These are phyloP conservation scores for Conopomorpha cramerella DNA, from an alignment of 1,140 invertebrate species.

Conservation along the genomic window DNA sequence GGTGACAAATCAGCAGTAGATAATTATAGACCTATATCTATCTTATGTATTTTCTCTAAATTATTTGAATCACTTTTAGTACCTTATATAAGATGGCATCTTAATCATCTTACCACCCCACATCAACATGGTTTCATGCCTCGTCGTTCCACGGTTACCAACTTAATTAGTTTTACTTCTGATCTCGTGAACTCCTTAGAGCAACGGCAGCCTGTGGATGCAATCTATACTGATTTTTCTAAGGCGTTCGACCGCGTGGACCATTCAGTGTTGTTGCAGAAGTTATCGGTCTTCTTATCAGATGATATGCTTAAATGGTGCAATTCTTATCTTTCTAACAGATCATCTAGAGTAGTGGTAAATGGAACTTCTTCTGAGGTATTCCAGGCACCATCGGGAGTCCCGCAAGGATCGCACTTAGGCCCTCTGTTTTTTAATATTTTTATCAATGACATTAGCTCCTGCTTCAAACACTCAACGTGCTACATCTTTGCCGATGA, in stretches of 20 bases:
- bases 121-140: too few species aligned
- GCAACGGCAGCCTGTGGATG: too few species aligned
- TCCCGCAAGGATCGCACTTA: constrained; percentile 2
- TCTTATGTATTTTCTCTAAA: constrained; percentile 5
- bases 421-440: constrained; percentile 2
- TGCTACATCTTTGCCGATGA: too few species aligned
- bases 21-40: constrained; percentile 8
- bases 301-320: constrained; percentile 6
- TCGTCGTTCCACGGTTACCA: too few species aligned
- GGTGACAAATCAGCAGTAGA: neutral
- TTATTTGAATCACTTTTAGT: constrained; percentile 4
- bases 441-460: constrained; percentile 2
- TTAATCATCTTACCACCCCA: constrained; percentile 5
- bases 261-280: too few species aligned
- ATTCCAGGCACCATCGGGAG: neutral
- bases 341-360: constrained; percentile 1
- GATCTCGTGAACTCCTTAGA: too few species aligned
- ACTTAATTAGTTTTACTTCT: too few species aligned
- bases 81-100: constrained; percentile 4
- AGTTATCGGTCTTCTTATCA: too few species aligned
- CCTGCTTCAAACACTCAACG: too few species aligned
- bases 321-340: constrained; percentile 2
- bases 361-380: neutral
- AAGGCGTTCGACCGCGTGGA: too few species aligned
- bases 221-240: too few species aligned